Percentiles rank a stretch among this genome's conserved stretches.
These are phyloP conservation scores for Enteromius unitaeniatus DNA, from an alignment of 2,797 vertebrate genomes.

Conservation along the genomic window DNA sequence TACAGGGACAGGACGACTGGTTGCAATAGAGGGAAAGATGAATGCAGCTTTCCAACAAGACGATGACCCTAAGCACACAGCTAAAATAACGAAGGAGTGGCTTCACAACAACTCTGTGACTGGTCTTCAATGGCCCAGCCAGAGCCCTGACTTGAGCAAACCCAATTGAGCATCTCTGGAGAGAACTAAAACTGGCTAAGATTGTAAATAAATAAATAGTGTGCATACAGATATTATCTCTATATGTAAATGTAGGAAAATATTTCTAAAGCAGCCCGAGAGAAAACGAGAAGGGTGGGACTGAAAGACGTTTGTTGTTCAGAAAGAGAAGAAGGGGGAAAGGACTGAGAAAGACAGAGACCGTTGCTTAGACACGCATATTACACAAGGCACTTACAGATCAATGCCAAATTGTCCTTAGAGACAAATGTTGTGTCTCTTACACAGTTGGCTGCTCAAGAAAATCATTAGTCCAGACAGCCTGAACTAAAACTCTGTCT, in stretches of 20 bases:
- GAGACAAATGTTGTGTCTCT: constrained; percentile 79
- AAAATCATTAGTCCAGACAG: constrained; percentile 81
- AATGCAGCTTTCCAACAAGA: too few relatives aligned
- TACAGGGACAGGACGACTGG: too few relatives aligned
- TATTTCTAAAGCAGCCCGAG: constrained; percentile 18
- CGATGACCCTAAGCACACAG: too few relatives aligned
- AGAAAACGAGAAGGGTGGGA: neutral
- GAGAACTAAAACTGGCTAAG: neutral
- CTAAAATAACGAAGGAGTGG: too few relatives aligned
- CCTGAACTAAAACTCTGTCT: constrained; percentile 48
- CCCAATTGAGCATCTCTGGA: too few relatives aligned
- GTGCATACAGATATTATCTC: neutral
- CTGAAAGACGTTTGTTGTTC: neutral
- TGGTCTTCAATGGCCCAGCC: too few relatives aligned
- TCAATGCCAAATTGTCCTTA: constrained; percentile 81
- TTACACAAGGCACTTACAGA: constrained; percentile 72
- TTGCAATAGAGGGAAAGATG: too few relatives aligned
- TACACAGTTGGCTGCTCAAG: constrained; percentile 80
- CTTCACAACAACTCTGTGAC: too few relatives aligned
- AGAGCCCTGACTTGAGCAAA: too few relatives aligned
- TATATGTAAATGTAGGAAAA: constrained; percentile 29
- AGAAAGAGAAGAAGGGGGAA: neutral
- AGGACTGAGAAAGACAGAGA: constrained; percentile 51
- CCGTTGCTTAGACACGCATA: constrained; percentile 66
- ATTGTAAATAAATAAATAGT: neutral